Base-by-base conservation (phyloP, 1,140 invertebrate genomes). In the Eubasilissa regina region DNA sequence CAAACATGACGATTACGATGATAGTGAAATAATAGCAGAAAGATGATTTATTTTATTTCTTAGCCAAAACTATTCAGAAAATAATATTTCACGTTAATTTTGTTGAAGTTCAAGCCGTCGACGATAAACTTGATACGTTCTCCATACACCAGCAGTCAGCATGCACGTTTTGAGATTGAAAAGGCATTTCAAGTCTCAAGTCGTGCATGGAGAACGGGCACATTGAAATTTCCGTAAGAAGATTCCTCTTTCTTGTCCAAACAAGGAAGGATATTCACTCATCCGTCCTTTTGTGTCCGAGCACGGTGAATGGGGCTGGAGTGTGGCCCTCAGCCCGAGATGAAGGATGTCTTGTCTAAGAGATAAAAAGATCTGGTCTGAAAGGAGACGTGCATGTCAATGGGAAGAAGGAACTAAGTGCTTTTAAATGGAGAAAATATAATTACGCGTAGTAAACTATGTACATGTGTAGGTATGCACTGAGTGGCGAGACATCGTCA, bases 271-370 rank as follows among this genome's bases (percentile, higher is more conserved):
- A 77, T 48, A 77, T 55, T 53, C 60, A 43, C 73, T 68, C 25
- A 56, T 64, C 44, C 45, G 19, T 25, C 48, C 48, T 47, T 53
- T 72, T 76, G 77, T 80, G 70, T 80, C 17, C 15, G 43, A 45
- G 47, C 51, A 47, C 43, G 35, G 51, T 77, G 77, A 60, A 72
- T 72, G 53, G 68, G 35, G n/a, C 12, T 44, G 51, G 21, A 68
- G 47, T 45, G 35, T 47, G 44, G 77, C 62, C 44, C 77, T 79
- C 77, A 47, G 68, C 13, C 62, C 19, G 19, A 77, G 75, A 75
- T 73, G 79, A 74, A 76, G 79, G 64, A 80, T 62, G 75, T 80
- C 79, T 80, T 73, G 56, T 79, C 68, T 73, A 35, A 73, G 75
- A 77, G 79, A 80, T 80, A 80, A 77, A 80, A 60, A 77, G 75